Evolutionary conservation across 2,888 invertebrate genomes (phyloP).

Genomic region (Brachyptera putata): DNA sequence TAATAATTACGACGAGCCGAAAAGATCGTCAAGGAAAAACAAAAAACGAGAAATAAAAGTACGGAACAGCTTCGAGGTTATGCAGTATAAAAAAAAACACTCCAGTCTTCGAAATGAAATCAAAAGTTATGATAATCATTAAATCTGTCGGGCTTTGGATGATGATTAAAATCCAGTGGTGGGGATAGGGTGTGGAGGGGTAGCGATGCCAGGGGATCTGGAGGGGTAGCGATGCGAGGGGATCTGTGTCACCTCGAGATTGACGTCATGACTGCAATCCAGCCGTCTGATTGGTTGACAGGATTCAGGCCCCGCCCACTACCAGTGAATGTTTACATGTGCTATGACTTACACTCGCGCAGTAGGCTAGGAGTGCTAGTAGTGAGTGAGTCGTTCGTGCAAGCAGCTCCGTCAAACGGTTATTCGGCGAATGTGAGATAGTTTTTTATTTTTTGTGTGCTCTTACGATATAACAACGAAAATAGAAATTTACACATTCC

Average conservation of each 20-base stretch:
- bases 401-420: too few relatives aligned
- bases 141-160: not conserved
- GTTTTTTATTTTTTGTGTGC: not conserved
- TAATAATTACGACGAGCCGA: too few relatives aligned
- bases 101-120: conserved; percentile 24
- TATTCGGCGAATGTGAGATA: too few relatives aligned
- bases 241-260: conserved; percentile 8
- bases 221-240: not conserved
- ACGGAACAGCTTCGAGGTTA: too few relatives aligned
- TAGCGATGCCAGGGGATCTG: not conserved
- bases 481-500: conserved; percentile 14
- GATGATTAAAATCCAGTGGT: not conserved
- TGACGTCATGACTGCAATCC: not conserved
- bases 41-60: too few relatives aligned
- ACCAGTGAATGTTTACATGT: conserved; percentile 9
- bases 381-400: too few relatives aligned
- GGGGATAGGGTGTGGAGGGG: not conserved
- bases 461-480: not conserved
- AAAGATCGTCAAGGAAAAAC: too few relatives aligned
- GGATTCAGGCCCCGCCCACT: not conserved
- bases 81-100: too few relatives aligned
- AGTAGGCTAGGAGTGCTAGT: conserved; percentile 18
- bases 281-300: not conserved
- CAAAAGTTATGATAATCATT: conserved; percentile 27
- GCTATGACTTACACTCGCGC: not conserved